Evolutionary conservation across 1,140 invertebrate genomes (phyloP), one percentile per base, ranked within the genome.

Genomic region (Drosophila arizonae): DNA sequence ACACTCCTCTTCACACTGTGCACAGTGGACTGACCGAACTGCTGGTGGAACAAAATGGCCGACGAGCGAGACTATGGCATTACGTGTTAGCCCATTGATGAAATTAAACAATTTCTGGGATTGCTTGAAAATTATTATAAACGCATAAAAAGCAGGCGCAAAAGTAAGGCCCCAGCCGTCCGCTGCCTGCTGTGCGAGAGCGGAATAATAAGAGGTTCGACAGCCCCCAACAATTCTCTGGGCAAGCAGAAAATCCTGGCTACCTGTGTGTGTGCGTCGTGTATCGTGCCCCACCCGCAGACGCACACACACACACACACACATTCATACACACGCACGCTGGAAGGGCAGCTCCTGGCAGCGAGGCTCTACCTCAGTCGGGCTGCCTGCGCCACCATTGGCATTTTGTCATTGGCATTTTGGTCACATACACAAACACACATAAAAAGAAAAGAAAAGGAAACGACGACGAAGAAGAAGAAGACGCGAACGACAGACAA

Each of bases 371-470:
- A 54, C 57, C 48, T 64, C 48, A 41, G 48, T 21, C 43, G 43
- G 43, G 43, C 43, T 46, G 52, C 26, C 62, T 76, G 60, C 69
- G 57, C 79, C 80, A 73, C 75, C 58, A 73, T 80, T 87, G 82
- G 65, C 64, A 62, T 72, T 57, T 84, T 87, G 72, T 80, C 81
- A 85, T 85, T 85, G 79, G 80, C 73, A 90, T 90, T 90, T 90
- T 69, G 62, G 88, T 90, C 88, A 90, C 88, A 90, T 90, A 90
- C 88, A 84, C 88, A 84, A 90, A 90, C 84, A 85, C 88, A 90
- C 82, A 90, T 90, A 90, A 90, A 81, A 76, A 76, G 6, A 9
- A 33, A 10, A 33, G 33, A 33, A 33, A 6, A 33, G 77, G 64
- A 63, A 56, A 74, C 64, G 26, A 33, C 17, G 61, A 72, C 54